phyloP scores from a whole-genome alignment of 2,888 invertebrate species.

The Sesamia inferens region DNA sequence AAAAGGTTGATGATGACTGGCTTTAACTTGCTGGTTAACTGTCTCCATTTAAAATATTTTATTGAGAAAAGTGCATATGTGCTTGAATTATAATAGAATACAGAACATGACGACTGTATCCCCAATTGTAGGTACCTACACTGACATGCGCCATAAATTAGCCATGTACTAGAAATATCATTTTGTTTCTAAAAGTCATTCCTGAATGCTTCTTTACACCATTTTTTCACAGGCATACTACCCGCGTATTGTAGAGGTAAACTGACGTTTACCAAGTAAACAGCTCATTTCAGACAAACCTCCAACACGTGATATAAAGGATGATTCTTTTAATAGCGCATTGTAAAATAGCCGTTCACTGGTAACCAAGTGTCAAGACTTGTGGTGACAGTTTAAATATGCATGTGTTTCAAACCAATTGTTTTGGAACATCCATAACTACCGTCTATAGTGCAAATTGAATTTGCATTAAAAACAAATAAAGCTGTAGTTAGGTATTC shows the following conservation, averaged over 20 bases:
- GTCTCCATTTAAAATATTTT: neutral
- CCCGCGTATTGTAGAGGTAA: neutral
- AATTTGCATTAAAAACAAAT: conserved; percentile 28
- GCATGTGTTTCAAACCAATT: conserved; percentile 22
- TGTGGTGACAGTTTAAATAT: conserved; percentile 35
- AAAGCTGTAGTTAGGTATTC: neutral
- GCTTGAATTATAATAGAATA: neutral
- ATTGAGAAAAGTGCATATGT: neutral
- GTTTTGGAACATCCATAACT: neutral
- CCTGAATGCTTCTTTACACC: neutral
- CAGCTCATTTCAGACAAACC: conserved; percentile 27
- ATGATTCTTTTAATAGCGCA: conserved; percentile 32
- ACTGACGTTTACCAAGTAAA: conserved; percentile 17
- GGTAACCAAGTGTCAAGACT: conserved; percentile 32
- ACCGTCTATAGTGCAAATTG: neutral
- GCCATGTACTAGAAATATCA: no score
- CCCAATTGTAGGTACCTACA: neutral
- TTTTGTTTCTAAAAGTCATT: neutral
- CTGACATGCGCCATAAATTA: neutral
- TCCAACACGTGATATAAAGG: conserved; percentile 6
- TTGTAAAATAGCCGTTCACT: conserved; percentile 30
- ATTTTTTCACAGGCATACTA: neutral
- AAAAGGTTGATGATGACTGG: no score
- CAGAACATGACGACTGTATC: neutral
- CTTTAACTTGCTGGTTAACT: neutral